Conservation (phyloP, 1,140 invertebrate genomes). For the Solenopsis invicta region DNA sequence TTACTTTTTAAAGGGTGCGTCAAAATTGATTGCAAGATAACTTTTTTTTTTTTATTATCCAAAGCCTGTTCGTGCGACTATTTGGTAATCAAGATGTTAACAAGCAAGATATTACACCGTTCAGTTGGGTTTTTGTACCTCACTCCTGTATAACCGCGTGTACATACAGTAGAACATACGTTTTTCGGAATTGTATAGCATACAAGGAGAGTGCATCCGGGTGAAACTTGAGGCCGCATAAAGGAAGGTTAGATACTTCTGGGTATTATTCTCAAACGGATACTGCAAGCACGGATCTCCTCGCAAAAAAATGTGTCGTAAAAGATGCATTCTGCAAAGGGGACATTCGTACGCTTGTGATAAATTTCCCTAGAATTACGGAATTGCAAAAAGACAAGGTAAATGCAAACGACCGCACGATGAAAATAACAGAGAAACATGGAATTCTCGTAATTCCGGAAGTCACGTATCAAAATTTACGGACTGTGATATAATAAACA, state of each 20-base stretch:
- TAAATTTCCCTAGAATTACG: constrained; percentile 41
- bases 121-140: constrained; percentile 15
- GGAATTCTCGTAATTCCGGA: not conserved
- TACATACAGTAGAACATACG: constrained; percentile 14
- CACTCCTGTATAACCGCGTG: not conserved
- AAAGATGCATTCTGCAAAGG: constrained; percentile 16
- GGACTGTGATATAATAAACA: constrained; percentile 19
- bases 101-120: constrained; percentile 26
- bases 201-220: constrained; percentile 61
- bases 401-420: not conserved
- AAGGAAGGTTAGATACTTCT: constrained; percentile 55
- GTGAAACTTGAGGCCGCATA: constrained; percentile 60
- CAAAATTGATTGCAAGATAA: not conserved
- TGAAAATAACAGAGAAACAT: constrained; percentile 7
- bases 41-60: not conserved
- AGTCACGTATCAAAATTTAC: constrained; percentile 35
- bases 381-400: constrained; percentile 2
- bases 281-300: constrained; percentile 19
- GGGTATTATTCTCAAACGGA: constrained; percentile 67
- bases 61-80: not conserved
- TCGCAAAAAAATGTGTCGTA: constrained; percentile 35
- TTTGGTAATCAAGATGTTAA: constrained; percentile 31
- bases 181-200: constrained; percentile 61
- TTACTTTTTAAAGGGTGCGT: not conserved
- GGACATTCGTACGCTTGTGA: constrained; percentile 9